Conservation (phyloP, 2,797 vertebrate species). For the Pachyuromys duprasi region DNA sequence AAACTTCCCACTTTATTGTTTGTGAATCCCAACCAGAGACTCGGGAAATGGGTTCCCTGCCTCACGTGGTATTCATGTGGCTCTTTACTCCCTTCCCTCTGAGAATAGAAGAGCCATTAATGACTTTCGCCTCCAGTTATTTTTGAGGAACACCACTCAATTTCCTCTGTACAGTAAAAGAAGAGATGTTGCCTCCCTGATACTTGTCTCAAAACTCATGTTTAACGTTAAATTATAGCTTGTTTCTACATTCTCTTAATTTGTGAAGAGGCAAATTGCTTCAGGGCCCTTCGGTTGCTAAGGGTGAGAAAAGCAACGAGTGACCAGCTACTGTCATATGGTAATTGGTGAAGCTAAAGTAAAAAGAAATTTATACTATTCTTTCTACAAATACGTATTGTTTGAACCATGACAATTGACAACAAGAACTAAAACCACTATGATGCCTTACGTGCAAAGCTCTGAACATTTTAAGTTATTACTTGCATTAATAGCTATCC, state of each 20-base stretch:
- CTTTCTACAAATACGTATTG: background rate
- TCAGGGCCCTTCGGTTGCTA: background rate
- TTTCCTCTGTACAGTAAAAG: conserved; percentile 48
- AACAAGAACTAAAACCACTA: no score
- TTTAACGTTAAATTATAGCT: conserved; percentile 38
- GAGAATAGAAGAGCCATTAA: conserved; percentile 59
- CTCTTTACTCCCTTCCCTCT: conserved; percentile 40
- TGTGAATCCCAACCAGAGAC: conserved; percentile 28
- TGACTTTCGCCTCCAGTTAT: conserved; percentile 65
- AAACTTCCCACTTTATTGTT: conserved; percentile 44
- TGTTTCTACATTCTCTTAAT: conserved; percentile 3
- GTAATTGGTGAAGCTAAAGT: background rate
- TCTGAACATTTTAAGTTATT: no score
- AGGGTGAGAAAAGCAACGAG: background rate
- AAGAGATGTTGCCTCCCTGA: conserved; percentile 41
- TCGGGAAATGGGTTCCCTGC: background rate
- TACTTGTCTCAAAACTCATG: conserved; percentile 50
- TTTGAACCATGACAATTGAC: background rate
- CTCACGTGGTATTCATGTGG: background rate
- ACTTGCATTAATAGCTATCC: no score
- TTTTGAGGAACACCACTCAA: conserved; percentile 59
- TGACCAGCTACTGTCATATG: background rate
- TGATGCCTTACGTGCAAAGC: no score
- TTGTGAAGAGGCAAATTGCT: background rate
- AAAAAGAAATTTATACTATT: background rate